Base-by-base conservation (phyloP, 2,888 invertebrate genomes). In the Pimpla rufipes region DNA sequence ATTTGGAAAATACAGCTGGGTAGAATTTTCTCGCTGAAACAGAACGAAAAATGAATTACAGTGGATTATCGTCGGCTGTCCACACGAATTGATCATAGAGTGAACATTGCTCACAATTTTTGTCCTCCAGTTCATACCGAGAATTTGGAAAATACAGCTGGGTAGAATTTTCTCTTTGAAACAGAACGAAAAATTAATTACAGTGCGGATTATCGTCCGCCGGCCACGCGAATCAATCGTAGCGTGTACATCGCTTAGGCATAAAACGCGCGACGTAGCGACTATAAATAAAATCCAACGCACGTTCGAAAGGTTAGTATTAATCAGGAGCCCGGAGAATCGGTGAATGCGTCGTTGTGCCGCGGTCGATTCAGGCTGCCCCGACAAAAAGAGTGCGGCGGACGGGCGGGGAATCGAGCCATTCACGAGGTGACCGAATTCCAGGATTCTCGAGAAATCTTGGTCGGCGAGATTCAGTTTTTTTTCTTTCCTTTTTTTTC, bases 361-460 rank as follows among this genome's bases (percentile, higher is more conserved):
- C 23, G 45, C 23, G 40, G 50, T 37, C 40, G 57, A 66, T 76
- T 42, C 23, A 37, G 55, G 11, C n/a, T 16, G 11, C 52, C 66
- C 67, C 35, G 35, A 52, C 50, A 67, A 74, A 66, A 62, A 71
- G 45, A 73, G 66, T 62, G 47, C 59, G 37, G 45, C 35, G 71
- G 68, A 45, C 5, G 21, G 59, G 64, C 45, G 50, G 45, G 40
- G 57, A 75, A 87, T 85, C 87, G 87, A 81, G 47, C 87, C 86
- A 85, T 87, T 86, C 83, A 85, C 84, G 78, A 76, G 68, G 67
- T 77, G 79, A 85, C 83, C 83, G 79, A 81, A 81, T 80, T 85
- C 86, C 85, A 85, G 83, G 70, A 84, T 89, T 86, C 85, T 79
- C 79, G 73, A 85, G 85, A 86, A 83, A 86, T 76, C 64, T 75